These are phyloP conservation scores for Trichosurus vulpecula DNA, from an alignment of 2,797 vertebrate genomes.

Conservation along the genomic window DNA sequence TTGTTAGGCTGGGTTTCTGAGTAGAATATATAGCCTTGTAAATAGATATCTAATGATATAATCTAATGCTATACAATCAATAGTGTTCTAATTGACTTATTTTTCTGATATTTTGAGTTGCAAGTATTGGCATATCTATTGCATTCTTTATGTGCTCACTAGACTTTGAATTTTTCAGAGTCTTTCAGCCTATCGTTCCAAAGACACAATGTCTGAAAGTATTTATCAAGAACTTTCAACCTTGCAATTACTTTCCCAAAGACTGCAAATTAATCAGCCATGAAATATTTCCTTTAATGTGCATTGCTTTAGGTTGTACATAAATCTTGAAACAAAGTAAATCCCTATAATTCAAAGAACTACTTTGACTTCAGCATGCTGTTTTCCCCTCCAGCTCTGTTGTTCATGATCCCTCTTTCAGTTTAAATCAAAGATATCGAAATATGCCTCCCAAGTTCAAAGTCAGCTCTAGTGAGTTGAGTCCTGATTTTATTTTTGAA, in stretches of 20 bases:
- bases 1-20: not conserved
- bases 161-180: constrained; percentile 28
- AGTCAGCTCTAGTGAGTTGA: not conserved
- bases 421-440: constrained; percentile 60
- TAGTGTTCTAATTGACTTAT: constrained; percentile 26
- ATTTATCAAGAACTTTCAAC: constrained; percentile 46
- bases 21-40: not conserved
- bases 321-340: constrained; percentile 65
- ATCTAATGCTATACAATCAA: constrained; percentile 18
- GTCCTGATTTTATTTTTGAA: not conserved
- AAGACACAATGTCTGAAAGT: constrained; percentile 28
- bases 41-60: not conserved
- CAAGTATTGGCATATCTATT: constrained; percentile 8
- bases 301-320: constrained; percentile 62
- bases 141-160: not conserved
- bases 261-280: constrained; percentile 50
- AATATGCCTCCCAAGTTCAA: constrained; percentile 44
- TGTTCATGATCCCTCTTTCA: constrained; percentile 43
- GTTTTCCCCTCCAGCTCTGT: constrained; percentile 48
- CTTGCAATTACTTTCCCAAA: constrained; percentile 40
- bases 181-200: not conserved
- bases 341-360: constrained; percentile 50
- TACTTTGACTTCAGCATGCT: constrained; percentile 41
- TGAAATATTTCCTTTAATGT: constrained; percentile 45
- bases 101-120: not conserved